Conservation (phyloP, 1,140 invertebrate genomes). For the Harlomillsia oculata region DNA sequence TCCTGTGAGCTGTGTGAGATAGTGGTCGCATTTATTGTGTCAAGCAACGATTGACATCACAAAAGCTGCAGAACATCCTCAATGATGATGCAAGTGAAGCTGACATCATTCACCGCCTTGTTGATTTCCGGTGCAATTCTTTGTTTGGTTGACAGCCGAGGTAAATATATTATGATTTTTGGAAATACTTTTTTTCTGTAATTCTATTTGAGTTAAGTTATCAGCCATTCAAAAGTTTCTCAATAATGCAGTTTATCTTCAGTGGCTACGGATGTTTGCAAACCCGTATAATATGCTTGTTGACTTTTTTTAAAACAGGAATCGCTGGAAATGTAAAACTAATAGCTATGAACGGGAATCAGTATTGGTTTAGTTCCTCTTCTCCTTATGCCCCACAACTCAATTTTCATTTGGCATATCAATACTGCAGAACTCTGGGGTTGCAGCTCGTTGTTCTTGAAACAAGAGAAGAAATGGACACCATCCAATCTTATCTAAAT, state of each 20-base stretch:
- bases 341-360: conserved; percentile 58
- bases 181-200: not conserved
- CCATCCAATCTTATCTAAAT: conserved; percentile 66
- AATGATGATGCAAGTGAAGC: no score
- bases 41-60: no score
- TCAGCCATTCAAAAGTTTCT: not conserved
- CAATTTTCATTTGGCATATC: conserved; percentile 72
- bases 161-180: conserved; percentile 9
- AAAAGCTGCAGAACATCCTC: no score
- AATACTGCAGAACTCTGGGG: conserved; percentile 75
- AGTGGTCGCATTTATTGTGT: no score
- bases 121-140: conserved; percentile 3
- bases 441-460: conserved; percentile 73
- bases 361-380: conserved; percentile 78
- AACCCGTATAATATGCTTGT: not conserved
- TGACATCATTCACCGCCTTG: no score
- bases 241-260: not conserved
- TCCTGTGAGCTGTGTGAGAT: no score
- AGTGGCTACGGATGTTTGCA: not conserved
- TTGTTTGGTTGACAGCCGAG: conserved; percentile 19
- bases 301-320: conserved; percentile 5
- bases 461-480: conserved; percentile 72
- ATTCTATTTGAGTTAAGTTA: not conserved
- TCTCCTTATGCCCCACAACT: conserved; percentile 76
- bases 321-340: conserved; percentile 31